phyloP scores from a whole-genome alignment of 1,140 invertebrate genomes.

The Condylostylus longicornis region DNA sequence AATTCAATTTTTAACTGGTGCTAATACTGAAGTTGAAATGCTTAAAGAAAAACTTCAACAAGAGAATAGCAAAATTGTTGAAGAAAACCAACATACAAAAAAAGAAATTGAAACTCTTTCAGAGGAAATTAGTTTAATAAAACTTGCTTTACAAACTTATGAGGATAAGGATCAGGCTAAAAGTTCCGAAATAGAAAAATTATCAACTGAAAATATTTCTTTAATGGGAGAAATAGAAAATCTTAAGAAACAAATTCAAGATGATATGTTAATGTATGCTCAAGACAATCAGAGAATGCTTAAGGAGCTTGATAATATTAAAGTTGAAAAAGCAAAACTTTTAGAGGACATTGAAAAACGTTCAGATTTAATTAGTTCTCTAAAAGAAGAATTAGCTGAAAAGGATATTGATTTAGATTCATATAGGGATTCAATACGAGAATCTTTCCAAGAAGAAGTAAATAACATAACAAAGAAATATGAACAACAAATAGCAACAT shows the following conservation, averaged over 20 bases:
- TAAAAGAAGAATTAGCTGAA: conserved; percentile 30
- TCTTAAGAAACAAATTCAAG: conserved; percentile 24
- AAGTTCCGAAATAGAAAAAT: conserved; percentile 18
- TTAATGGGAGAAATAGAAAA: conserved; percentile 14
- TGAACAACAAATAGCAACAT: conserved; percentile 13
- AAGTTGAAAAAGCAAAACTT: conserved; percentile 28
- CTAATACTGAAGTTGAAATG: conserved; percentile 19
- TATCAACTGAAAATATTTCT: conserved; percentile 18
- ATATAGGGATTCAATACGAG: conserved; percentile 24
- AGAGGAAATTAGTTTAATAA: conserved; percentile 12
- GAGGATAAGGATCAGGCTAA: conserved; percentile 14
- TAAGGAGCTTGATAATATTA: conserved; percentile 23
- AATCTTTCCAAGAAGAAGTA: conserved; percentile 26
- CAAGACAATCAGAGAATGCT: conserved; percentile 21
- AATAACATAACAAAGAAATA: conserved; percentile 17
- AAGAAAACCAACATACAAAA: conserved; percentile 11
- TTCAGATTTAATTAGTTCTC: conserved; percentile 22
- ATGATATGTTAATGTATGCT: conserved; percentile 24
- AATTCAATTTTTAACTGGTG: conserved; percentile 12
- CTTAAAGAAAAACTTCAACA: conserved; percentile 18
- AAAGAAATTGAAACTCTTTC: conserved; percentile 15
- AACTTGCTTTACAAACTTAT: conserved; percentile 9
- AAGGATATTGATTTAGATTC: conserved; percentile 29
- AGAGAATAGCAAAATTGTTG: conserved; percentile 10
- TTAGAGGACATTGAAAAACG: conserved; percentile 31